Evolutionary conservation across 2,113 vertebrate species (phyloP).

Genomic region (Acanthisitta chloris): DNA sequence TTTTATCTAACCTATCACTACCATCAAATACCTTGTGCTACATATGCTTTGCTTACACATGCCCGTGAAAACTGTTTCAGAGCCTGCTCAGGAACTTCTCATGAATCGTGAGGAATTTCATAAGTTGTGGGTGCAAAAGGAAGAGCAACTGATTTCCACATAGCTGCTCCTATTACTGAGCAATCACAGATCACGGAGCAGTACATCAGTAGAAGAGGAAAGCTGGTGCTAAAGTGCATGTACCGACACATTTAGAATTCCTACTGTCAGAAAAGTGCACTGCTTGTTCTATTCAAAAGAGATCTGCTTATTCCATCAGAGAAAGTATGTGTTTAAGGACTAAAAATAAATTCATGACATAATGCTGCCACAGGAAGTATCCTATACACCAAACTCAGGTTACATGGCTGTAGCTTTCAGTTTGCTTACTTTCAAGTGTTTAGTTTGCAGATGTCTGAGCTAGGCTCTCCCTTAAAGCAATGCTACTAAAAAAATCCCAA

Average conservation of each 20-base stretch:
- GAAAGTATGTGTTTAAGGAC: not conserved
- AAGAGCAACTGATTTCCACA: not conserved
- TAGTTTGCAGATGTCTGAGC: not conserved
- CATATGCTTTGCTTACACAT: not conserved
- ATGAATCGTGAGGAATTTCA: not conserved
- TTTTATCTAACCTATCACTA: not conserved
- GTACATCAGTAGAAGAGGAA: not conserved
- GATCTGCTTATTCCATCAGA: not conserved
- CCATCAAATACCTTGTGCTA: not conserved
- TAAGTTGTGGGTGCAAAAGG: not conserved
- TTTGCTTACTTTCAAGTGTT: not conserved
- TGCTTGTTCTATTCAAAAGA: not conserved
- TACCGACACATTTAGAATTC: not conserved
- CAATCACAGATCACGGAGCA: not conserved
- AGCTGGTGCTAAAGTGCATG: not conserved
- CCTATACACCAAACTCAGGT: constrained; percentile 4
- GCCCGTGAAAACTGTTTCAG: not conserved
- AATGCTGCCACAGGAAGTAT: constrained; percentile 22
- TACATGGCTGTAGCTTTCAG: not conserved
- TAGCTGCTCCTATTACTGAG: not conserved
- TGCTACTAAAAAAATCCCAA: not conserved
- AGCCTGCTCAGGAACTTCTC: not conserved
- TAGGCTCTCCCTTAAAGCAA: not conserved
- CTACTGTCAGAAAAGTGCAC: not conserved
- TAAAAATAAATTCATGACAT: constrained; percentile 40